Conservation (phyloP, 2,888 invertebrate species). For the Drosophila subsilvestris region DNA sequence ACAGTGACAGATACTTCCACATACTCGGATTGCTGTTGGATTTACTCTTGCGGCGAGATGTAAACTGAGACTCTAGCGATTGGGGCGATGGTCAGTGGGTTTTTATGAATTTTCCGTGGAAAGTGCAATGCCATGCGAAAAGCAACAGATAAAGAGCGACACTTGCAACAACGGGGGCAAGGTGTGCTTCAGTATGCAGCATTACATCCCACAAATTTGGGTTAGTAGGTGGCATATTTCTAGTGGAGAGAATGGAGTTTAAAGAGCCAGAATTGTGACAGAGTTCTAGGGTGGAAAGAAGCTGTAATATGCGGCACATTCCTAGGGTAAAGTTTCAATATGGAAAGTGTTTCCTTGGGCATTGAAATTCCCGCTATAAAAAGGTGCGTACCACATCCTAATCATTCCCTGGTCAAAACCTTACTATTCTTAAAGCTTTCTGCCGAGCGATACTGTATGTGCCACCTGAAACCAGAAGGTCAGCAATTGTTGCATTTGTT, state of each 20-base stretch:
- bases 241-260: neutral
- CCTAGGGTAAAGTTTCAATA: neutral
- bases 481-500: conserved; percentile 35
- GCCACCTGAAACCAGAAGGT: conserved; percentile 45
- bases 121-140: conserved; percentile 61
- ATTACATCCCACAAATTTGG: conserved; percentile 34
- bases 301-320: neutral
- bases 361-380: neutral
- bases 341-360: neutral
- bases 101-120: conserved; percentile 57
- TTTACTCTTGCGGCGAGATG: conserved; percentile 34
- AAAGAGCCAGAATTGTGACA: neutral
- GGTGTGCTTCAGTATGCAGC: conserved; percentile 31
- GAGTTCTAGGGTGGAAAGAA: neutral
- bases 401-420: conserved; percentile 11
- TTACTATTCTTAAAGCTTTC: conserved; percentile 25
- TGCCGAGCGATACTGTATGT: conserved; percentile 8
- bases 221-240: conserved; percentile 51
- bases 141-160: conserved; percentile 13
- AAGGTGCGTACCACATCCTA: conserved; percentile 7
- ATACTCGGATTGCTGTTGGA: conserved; percentile 31
- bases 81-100: conserved; percentile 31
- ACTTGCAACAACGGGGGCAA: conserved; percentile 38
- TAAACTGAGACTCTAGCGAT: conserved; percentile 55
- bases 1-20: conserved; percentile 26